Evolutionary conservation across 2,113 vertebrate genomes (phyloP).

Genomic region (Caracal caracal): DNA sequence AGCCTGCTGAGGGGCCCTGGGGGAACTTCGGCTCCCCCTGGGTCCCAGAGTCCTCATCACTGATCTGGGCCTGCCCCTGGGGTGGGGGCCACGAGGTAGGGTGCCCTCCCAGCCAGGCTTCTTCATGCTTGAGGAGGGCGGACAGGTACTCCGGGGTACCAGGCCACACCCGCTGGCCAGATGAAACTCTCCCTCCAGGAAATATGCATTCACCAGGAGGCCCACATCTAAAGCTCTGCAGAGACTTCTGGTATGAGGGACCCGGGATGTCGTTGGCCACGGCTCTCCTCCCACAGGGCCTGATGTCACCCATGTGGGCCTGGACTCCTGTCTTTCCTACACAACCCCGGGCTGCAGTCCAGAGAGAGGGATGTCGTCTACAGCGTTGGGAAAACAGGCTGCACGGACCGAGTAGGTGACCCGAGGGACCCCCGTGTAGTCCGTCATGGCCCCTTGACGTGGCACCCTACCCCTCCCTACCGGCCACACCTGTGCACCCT

Average conservation of each 20-base stretch:
- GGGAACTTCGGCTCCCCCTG: background rate
- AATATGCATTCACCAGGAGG: background rate
- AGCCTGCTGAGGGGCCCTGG: background rate
- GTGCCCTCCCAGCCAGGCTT: background rate
- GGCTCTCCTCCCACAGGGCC: background rate
- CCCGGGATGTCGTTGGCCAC: background rate
- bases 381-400: background rate
- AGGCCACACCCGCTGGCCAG: fast-evolving
- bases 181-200: background rate
- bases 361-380: background rate
- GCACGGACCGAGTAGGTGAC: background rate
- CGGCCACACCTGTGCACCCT: background rate
- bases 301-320: background rate
- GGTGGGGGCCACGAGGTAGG: background rate
- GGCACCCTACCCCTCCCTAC: background rate
- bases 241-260: background rate
- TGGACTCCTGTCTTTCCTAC: background rate
- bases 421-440: background rate
- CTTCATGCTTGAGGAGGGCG: background rate
- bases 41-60: background rate
- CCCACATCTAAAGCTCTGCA: background rate
- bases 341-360: background rate
- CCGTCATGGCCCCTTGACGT: background rate
- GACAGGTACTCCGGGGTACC: background rate
- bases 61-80: background rate